These are phyloP conservation scores for Nephila pilipes DNA, from an alignment of 1,140 invertebrate species.

Conservation along the genomic window DNA sequence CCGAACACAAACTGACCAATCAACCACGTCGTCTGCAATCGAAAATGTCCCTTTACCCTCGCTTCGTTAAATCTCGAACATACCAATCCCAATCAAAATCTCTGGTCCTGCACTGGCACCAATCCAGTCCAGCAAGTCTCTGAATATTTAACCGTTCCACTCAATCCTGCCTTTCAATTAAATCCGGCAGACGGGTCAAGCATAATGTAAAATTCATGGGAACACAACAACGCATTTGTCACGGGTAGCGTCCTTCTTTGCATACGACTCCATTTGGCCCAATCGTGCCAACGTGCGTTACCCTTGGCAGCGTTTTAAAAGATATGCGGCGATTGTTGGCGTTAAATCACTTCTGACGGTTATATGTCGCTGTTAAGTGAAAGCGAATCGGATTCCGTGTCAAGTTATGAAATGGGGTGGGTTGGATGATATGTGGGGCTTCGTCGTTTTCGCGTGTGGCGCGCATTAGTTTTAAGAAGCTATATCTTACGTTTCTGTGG, in stretches of 20 bases:
- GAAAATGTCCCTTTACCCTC: too few relatives aligned
- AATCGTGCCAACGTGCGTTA: not conserved
- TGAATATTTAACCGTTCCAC: conserved; percentile 60
- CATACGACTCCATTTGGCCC: conserved; percentile 43
- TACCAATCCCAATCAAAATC: too few relatives aligned
- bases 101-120: not conserved
- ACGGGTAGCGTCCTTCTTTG: conserved; percentile 22
- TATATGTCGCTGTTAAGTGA: conserved; percentile 52
- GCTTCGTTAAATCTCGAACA: too few relatives aligned
- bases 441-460: not conserved
- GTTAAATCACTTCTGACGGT: conserved; percentile 56
- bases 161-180: conserved; percentile 62
- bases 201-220: conserved; percentile 62
- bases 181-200: conserved; percentile 64
- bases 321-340: not conserved
- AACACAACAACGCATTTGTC: conserved; percentile 42
- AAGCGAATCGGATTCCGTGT: conserved; percentile 38
- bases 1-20: too few relatives aligned
- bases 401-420: conserved; percentile 20
- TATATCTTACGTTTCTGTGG: too few relatives aligned
- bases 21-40: too few relatives aligned
- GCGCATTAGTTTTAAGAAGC: not conserved
- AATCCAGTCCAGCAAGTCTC: conserved; percentile 19
- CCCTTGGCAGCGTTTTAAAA: not conserved
- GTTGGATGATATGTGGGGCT: not conserved